Conservation (phyloP, 2,888 invertebrate species). For the Chouioia cunea region DNA sequence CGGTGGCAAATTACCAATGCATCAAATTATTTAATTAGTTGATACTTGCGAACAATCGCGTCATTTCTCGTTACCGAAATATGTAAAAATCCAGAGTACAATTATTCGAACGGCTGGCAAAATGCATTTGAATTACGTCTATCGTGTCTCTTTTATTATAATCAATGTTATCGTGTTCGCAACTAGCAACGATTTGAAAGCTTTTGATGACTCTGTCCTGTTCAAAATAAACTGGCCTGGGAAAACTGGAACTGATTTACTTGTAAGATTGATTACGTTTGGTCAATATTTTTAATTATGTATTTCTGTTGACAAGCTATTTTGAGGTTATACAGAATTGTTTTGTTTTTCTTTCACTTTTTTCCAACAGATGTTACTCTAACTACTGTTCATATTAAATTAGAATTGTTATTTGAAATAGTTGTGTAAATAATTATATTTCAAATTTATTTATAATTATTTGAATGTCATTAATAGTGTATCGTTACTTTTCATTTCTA, state of each 20-base stretch:
- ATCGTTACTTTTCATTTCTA: constrained; percentile 47
- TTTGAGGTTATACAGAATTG: constrained; percentile 23
- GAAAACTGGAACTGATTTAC: constrained; percentile 64
- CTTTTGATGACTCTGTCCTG: constrained; percentile 85
- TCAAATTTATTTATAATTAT: too few species aligned
- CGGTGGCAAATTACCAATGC: too few species aligned
- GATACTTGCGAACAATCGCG: not conserved
- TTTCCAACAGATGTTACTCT: constrained; percentile 1
- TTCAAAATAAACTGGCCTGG: constrained; percentile 87
- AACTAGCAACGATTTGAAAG: constrained; percentile 76
- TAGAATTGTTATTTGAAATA: too few species aligned
- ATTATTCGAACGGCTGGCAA: not conserved
- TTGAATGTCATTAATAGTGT: not conserved
- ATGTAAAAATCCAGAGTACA: constrained; percentile 22
- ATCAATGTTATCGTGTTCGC: constrained; percentile 45
- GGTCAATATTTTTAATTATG: not conserved
- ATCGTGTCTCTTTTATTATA: not conserved
- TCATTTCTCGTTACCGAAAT: constrained; percentile 5
- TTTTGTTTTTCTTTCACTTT: not conserved
- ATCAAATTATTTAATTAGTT: not conserved
- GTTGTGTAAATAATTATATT: too few species aligned
- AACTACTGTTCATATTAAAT: too few species aligned
- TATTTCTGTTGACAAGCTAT: not conserved
- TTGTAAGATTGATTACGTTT: constrained; percentile 60
- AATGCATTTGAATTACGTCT: constrained; percentile 22